Conservation (phyloP, 2,113 vertebrate genomes). For the Camelus dromedarius region DNA sequence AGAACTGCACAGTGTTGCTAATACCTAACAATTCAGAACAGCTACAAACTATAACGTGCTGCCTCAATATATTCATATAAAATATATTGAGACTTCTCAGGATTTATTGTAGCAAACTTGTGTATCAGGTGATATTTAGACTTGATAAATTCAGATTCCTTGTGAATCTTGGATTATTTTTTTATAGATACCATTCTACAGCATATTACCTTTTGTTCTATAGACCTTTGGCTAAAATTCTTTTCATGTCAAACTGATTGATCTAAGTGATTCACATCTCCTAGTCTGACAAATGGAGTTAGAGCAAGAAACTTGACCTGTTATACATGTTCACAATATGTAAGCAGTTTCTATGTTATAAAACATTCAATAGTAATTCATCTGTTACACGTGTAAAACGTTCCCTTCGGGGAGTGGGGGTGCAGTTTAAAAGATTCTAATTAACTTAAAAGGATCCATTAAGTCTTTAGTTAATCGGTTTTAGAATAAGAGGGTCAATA, state of each 20-base stretch:
- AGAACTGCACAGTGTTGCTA: neutral
- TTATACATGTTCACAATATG: neutral
- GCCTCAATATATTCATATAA: neutral
- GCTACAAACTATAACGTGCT: neutral
- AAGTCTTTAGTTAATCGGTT: constrained; percentile 61
- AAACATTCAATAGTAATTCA: constrained; percentile 55
- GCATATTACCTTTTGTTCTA: neutral
- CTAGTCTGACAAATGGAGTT: neutral
- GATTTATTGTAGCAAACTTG: neutral
- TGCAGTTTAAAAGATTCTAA: constrained; percentile 65
- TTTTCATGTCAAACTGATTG: neutral
- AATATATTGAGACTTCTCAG: neutral
- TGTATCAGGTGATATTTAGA: neutral
- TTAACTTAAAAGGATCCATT: constrained; percentile 63
- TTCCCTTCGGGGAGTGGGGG: neutral
- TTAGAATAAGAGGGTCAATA: constrained; percentile 61
- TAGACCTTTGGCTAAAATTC: neutral
- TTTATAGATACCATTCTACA: neutral
- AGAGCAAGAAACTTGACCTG: neutral
- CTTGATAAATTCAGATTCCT: neutral
- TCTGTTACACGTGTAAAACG: neutral
- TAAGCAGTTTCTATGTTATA: neutral
- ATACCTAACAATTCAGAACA: neutral
- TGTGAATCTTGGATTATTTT: neutral
- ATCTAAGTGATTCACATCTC: neutral